These are phyloP conservation scores for Columba janthina DNA, from an alignment of 2,113 vertebrate genomes.

Conservation along the genomic window DNA sequence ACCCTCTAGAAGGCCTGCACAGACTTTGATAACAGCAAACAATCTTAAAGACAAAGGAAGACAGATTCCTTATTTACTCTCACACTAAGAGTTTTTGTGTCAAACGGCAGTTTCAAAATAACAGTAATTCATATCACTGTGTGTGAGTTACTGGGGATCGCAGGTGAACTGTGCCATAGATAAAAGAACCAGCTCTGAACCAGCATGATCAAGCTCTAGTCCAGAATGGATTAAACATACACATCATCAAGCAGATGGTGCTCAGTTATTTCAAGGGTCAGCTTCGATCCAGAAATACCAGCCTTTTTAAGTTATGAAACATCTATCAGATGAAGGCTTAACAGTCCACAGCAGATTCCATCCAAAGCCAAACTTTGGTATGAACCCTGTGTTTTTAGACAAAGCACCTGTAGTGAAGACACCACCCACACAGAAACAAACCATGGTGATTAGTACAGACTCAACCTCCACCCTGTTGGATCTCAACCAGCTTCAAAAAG, in stretches of 20 bases:
- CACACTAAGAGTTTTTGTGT: not conserved
- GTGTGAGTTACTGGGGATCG: not conserved
- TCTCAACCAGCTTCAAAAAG: not conserved
- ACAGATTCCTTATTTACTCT: not conserved
- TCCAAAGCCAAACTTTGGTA: not conserved
- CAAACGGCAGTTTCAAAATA: not conserved
- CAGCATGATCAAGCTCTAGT: not conserved
- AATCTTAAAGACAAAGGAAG: not conserved
- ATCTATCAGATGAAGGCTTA: not conserved
- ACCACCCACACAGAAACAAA: not conserved
- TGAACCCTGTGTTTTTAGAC: not conserved
- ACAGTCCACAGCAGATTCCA: not conserved
- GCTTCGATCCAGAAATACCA: not conserved
- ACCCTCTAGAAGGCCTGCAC: not conserved
- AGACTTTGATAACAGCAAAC: not conserved
- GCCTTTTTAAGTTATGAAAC: not conserved
- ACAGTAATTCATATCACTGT: not conserved
- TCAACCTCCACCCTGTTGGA: not conserved
- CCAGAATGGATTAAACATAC: not conserved
- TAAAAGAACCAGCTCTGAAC: not conserved
- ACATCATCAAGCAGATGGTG: not conserved
- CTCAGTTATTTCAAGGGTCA: not conserved
- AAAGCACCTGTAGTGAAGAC: not conserved
- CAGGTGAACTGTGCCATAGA: not conserved
- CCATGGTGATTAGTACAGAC: not conserved